These are phyloP conservation scores for Campoplex capitator DNA, from an alignment of 2,888 invertebrate species.

Conservation along the genomic window DNA sequence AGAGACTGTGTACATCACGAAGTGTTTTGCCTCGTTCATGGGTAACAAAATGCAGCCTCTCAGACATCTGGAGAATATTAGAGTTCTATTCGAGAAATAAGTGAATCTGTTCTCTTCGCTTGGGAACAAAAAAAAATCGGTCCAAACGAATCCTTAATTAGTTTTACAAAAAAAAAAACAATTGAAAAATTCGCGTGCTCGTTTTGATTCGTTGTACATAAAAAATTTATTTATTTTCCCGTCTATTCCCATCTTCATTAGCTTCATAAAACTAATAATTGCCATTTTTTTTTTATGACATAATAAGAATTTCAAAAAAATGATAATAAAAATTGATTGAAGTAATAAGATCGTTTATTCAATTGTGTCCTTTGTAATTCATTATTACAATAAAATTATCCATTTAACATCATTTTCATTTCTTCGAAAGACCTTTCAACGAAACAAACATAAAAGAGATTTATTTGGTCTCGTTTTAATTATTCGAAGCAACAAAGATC, in stretches of 20 bases:
- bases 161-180: neutral
- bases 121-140: neutral
- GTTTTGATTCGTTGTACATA: neutral
- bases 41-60: conserved; percentile 55
- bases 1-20: conserved; percentile 39
- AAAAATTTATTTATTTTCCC: neutral
- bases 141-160: neutral
- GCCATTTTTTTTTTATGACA: no score
- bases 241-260: neutral
- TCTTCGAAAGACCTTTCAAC: neutral
- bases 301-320: neutral
- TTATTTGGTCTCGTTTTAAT: conserved; percentile 43
- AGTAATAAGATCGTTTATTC: neutral
- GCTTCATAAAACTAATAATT: no score
- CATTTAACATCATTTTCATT: neutral
- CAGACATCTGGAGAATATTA: conserved; percentile 72
- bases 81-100: conserved; percentile 27
- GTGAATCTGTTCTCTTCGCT: neutral
- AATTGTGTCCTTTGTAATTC: neutral
- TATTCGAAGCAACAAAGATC: conserved; percentile 10
- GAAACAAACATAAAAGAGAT: neutral
- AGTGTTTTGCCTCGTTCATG: conserved; percentile 46
- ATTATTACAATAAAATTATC: neutral
- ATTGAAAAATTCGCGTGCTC: neutral
- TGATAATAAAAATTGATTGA: neutral